Evolutionary conservation across 2,888 invertebrate genomes (phyloP).

Genomic region (Enoplolaimus lenunculus): DNA sequence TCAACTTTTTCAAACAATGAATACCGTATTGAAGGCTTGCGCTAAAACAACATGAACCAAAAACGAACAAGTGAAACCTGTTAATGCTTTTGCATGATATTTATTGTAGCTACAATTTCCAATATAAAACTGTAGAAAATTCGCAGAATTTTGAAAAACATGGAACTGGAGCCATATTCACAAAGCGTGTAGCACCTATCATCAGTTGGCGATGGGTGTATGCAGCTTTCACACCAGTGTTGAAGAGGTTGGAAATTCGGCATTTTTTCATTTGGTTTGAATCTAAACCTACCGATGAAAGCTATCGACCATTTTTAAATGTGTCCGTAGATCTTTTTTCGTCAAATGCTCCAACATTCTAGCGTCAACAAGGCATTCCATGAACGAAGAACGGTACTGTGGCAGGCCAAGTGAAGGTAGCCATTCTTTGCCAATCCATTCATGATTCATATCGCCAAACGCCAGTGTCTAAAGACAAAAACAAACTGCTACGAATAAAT

Average conservation of each 20-base stretch:
- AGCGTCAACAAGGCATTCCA: slow-evolving; percentile 98
- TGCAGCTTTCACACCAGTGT: no score
- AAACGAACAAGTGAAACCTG: no score
- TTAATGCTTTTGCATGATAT: no score
- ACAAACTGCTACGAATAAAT: no score
- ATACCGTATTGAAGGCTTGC: slow-evolving; percentile 96
- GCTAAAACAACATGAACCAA: slow-evolving; percentile 55
- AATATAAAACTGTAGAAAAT: no score
- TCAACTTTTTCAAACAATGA: slow-evolving; percentile 85
- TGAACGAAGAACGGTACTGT: slow-evolving; percentile 93
- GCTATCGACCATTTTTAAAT: slow-evolving; percentile 97
- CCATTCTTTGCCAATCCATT: slow-evolving; percentile 99
- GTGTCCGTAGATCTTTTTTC: slow-evolving; percentile 87
- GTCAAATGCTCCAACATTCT: slow-evolving; percentile 96
- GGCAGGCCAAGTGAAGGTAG: slow-evolving; percentile 83
- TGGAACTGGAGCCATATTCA: no score
- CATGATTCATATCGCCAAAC: slow-evolving; percentile 99
- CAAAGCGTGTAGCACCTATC: no score
- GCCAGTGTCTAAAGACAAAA: slow-evolving; percentile 52
- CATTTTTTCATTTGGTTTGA: no score
- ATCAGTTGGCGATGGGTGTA: no score
- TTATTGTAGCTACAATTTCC: no score
- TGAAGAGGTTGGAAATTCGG: no score
- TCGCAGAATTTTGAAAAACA: no score
- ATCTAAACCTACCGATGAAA: slow-evolving; percentile 97